Percentiles rank a stretch among this genome's conserved stretches.
Conservation (phyloP, 2,113 vertebrate genomes). For the Notarius quadriscutis region DNA sequence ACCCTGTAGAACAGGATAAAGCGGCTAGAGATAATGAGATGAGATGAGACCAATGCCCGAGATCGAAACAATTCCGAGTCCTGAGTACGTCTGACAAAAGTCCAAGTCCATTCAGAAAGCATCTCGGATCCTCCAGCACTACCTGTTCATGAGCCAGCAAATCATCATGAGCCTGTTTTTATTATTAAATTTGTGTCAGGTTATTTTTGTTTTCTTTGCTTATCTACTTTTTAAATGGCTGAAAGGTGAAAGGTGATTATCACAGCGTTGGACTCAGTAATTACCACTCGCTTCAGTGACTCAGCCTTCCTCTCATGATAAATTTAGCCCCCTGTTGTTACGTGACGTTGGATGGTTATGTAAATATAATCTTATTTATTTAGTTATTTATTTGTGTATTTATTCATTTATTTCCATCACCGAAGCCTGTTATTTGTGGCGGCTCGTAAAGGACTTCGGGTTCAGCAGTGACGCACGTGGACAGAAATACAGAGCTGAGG, state of each 20-base stretch:
- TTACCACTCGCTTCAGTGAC: not conserved
- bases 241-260: not conserved
- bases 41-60: no score
- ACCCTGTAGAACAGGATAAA: no score
- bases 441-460: constrained; percentile 62
- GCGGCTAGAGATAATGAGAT: no score
- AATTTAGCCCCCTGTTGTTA: constrained; percentile 56
- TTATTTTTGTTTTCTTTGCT: not conserved
- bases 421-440: constrained; percentile 74
- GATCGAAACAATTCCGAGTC: no score
- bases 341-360: constrained; percentile 46
- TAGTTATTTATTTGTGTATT: constrained; percentile 19
- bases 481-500: constrained; percentile 64
- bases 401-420: constrained; percentile 63
- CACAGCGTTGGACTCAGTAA: not conserved
- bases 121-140: not conserved
- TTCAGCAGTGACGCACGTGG: constrained; percentile 68
- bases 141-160: not conserved
- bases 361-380: not conserved
- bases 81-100: no score
- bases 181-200: not conserved
- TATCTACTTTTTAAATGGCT: not conserved
- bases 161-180: not conserved
- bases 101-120: not conserved
- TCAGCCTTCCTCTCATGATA: constrained; percentile 25